Evolutionary conservation across 2,113 vertebrate genomes (phyloP).

Genomic region (Odontesthes bonariensis): DNA sequence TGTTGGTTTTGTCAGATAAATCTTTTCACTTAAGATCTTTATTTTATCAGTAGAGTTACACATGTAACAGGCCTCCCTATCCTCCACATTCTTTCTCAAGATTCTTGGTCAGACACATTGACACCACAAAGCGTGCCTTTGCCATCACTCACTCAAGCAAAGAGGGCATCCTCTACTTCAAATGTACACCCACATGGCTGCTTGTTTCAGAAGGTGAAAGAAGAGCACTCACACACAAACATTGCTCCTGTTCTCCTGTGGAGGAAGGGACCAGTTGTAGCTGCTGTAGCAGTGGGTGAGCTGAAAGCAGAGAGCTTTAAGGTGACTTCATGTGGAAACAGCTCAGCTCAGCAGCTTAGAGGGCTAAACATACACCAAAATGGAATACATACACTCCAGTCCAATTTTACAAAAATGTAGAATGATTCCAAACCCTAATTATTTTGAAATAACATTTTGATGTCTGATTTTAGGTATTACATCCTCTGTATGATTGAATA

Average conservation of each 20-base stretch:
- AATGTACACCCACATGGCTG: slow-evolving; percentile 5
- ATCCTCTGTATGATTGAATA: too few relatives aligned
- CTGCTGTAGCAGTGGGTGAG: slow-evolving; percentile 27
- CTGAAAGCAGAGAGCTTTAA: slow-evolving; percentile 19
- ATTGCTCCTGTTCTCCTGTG: slow-evolving; percentile 15
- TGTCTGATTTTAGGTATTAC: too few relatives aligned
- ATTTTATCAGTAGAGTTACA: background rate
- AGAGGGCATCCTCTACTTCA: slow-evolving; percentile 17
- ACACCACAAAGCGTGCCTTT: background rate
- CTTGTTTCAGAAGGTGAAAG: slow-evolving; percentile 18
- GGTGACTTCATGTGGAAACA: slow-evolving; percentile 31
- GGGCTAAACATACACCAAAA: background rate
- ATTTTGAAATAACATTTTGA: too few relatives aligned
- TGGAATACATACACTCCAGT: background rate
- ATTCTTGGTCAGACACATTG: background rate
- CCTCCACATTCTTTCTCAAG: background rate
- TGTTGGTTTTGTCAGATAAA: background rate
- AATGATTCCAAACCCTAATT: background rate
- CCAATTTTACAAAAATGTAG: background rate
- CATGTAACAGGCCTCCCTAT: background rate
- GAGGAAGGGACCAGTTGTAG: slow-evolving; percentile 14
- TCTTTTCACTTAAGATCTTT: background rate
- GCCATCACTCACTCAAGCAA: background rate
- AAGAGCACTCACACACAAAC: slow-evolving; percentile 2
- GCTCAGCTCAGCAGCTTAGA: background rate